A percentile compares a stretch with the other conserved stretches of the same genome.
phyloP scores from a whole-genome alignment of 2,797 vertebrate species.

The Myiotriccus ornatus region DNA sequence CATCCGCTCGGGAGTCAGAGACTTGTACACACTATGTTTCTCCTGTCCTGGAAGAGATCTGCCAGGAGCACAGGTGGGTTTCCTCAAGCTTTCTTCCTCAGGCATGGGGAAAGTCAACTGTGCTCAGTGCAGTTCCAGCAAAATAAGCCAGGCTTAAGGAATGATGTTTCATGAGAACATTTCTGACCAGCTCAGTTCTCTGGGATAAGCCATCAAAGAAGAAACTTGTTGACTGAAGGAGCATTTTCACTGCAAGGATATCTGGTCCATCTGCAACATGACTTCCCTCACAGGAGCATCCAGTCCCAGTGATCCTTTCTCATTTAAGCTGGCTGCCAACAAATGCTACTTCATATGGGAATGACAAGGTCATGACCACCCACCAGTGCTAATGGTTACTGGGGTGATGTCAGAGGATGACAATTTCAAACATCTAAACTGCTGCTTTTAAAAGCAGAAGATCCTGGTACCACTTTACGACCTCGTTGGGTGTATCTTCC shows the following conservation, averaged over 20 bases:
- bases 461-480: neutral
- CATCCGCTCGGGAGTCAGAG: neutral
- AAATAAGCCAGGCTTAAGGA: conserved; percentile 1
- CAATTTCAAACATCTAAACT: neutral
- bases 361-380: neutral
- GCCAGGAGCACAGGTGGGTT: conserved; percentile 52
- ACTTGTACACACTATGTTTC: neutral
- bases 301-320: neutral
- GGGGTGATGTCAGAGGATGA: conserved; percentile 8
- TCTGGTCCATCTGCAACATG: conserved; percentile 10
- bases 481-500: conserved; percentile 4
- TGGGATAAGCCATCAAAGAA: conserved; percentile 6
- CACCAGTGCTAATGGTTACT: neutral
- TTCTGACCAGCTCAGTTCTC: neutral
- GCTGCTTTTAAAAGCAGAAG: neutral
- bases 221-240: neutral
- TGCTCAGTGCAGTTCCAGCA: neutral
- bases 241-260: neutral
- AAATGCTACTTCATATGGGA: neutral
- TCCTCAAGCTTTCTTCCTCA: conserved; percentile 41
- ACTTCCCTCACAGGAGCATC: neutral
- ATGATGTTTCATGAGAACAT: neutral
- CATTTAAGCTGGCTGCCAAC: neutral
- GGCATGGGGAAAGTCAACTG: neutral
- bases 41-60: conserved; percentile 27